Percentiles rank a stretch among this genome's conserved stretches.
These are phyloP conservation scores for Drosophila paulistorum DNA, from an alignment of 1,140 invertebrate species.

Conservation along the genomic window DNA sequence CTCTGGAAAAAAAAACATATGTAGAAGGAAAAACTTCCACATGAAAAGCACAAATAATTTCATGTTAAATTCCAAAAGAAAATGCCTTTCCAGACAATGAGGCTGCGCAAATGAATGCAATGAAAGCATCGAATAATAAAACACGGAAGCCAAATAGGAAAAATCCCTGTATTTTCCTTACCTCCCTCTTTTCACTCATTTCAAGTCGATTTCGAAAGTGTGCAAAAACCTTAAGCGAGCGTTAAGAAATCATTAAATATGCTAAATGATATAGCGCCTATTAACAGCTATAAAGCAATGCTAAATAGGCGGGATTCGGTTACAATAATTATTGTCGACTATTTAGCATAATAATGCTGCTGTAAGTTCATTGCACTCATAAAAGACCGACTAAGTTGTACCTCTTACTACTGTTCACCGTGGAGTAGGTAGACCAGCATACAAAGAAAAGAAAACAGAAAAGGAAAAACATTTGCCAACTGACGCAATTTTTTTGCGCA, in stretches of 20 bases:
- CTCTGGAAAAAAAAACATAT: conserved; percentile 20
- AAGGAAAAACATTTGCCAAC: conserved; percentile 38
- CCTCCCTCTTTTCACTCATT: background rate
- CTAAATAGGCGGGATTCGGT: conserved; percentile 1
- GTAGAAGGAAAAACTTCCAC: conserved; percentile 16
- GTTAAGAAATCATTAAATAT: conserved; percentile 59
- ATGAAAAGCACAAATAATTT: conserved; percentile 37
- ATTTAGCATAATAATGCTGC: background rate
- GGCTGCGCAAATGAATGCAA: conserved; percentile 40
- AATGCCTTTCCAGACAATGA: conserved; percentile 53
- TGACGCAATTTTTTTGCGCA: conserved; percentile 49
- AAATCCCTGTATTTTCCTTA: background rate
- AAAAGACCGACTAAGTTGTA: background rate
- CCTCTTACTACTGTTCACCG: background rate
- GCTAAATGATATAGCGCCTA: conserved; percentile 34
- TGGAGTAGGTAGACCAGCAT: background rate
- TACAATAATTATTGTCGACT: conserved; percentile 6
- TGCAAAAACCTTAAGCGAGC: conserved; percentile 57
- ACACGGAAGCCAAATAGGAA: conserved; percentile 41
- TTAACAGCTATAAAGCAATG: conserved; percentile 21
- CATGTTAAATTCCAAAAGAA: conserved; percentile 19
- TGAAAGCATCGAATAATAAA: conserved; percentile 38
- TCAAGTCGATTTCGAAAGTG: conserved; percentile 30
- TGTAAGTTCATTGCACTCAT: conserved; percentile 4
- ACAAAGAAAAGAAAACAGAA: background rate